Conservation (phyloP, 2,113 vertebrate species). For the Nematolebias whitei region DNA sequence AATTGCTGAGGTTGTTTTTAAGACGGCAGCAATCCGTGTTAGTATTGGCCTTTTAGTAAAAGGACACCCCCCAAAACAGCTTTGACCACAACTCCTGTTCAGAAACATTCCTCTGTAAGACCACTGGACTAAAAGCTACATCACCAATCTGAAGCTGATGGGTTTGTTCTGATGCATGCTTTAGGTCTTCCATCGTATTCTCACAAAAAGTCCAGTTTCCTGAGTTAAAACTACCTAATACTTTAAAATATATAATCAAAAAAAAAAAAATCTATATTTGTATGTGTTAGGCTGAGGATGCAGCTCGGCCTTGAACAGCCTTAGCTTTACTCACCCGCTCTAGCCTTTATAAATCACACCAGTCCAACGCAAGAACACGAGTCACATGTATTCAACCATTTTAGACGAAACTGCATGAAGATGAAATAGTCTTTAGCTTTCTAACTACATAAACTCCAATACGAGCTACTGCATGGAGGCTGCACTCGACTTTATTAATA, state of each 20-base stretch:
- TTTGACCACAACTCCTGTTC: constrained; percentile 1
- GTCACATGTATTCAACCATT: constrained; percentile 27
- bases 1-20: too few species aligned
- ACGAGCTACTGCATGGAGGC: constrained; percentile 65
- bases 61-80: not conserved
- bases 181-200: constrained; percentile 59
- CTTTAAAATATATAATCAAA: not conserved
- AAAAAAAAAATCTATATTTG: not conserved
- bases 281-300: constrained; percentile 18
- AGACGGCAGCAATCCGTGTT: too few species aligned
- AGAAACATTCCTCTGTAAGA: not conserved
- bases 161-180: constrained; percentile 35
- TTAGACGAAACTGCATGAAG: constrained; percentile 66
- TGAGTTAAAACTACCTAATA: not conserved
- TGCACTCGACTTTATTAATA: constrained; percentile 25
- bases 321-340: constrained; percentile 61
- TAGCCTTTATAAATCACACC: constrained; percentile 48
- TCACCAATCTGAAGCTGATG: not conserved
- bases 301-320: constrained; percentile 55
- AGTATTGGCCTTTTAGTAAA: too few species aligned
- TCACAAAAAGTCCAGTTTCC: constrained; percentile 12
- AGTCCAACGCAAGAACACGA: constrained; percentile 6
- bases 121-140: not conserved
- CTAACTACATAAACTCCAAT: constrained; percentile 20
- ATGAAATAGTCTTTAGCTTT: constrained; percentile 62